These are phyloP conservation scores for Mesaphorura yosii DNA, from an alignment of 1,140 invertebrate species.

Conservation along the genomic window DNA sequence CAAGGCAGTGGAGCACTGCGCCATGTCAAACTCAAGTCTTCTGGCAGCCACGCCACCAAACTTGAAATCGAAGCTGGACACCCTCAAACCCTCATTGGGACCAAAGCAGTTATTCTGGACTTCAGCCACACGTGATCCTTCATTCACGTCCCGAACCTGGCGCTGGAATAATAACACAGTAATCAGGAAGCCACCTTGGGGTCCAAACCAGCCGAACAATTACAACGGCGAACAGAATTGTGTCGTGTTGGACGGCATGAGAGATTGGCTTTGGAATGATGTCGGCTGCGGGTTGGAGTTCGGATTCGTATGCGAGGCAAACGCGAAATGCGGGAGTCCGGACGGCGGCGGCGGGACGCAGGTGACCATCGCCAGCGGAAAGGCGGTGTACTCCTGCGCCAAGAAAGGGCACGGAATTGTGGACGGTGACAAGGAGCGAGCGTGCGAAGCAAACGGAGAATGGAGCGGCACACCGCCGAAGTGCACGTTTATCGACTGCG, in stretches of 20 bases:
- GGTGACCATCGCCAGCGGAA: slow-evolving; percentile 33
- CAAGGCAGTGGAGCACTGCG: background rate
- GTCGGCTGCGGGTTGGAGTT: slow-evolving; percentile 86
- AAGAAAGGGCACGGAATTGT: slow-evolving; percentile 61
- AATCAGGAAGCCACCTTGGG: slow-evolving; percentile 70
- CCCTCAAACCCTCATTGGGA: background rate
- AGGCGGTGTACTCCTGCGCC: slow-evolving; percentile 66
- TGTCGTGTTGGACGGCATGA: slow-evolving; percentile 75
- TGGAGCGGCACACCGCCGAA: slow-evolving; percentile 69
- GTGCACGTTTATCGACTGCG: slow-evolving; percentile 66
- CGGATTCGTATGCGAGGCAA: slow-evolving; percentile 70
- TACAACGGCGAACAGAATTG: slow-evolving; percentile 92
- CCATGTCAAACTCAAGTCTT: background rate
- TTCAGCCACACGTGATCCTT: slow-evolving; percentile 47
- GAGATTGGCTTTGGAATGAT: slow-evolving; percentile 86
- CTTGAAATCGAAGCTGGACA: slow-evolving; percentile 1
- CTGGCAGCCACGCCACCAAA: background rate
- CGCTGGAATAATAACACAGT: slow-evolving; percentile 72
- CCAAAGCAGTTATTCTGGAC: background rate
- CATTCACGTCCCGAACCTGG: slow-evolving; percentile 68
- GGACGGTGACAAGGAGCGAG: slow-evolving; percentile 52
- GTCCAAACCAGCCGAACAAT: slow-evolving; percentile 86
- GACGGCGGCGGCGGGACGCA: slow-evolving; percentile 52
- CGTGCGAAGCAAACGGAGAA: slow-evolving; percentile 58
- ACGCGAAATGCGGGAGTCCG: slow-evolving; percentile 41